Evolutionary conservation across 2,113 vertebrate species (phyloP).

Genomic region (Mesoclemmys tuberculata): DNA sequence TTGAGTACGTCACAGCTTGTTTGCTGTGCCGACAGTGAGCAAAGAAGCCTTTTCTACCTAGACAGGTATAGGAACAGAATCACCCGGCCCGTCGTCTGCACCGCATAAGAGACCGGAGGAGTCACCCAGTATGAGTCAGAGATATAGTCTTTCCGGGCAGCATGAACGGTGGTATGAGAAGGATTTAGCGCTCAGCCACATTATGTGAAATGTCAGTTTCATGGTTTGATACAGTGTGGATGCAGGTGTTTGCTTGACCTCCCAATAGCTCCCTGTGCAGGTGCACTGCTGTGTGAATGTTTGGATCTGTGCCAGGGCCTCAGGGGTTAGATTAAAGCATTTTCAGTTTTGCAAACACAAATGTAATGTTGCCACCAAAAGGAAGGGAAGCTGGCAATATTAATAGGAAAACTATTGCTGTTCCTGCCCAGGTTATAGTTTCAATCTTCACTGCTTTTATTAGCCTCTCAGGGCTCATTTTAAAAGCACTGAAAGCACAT

Average conservation of each 20-base stretch:
- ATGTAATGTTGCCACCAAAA: background rate
- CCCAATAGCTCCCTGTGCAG: background rate
- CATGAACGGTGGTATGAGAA: background rate
- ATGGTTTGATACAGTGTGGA: background rate
- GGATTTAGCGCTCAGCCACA: background rate
- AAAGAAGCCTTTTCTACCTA: background rate
- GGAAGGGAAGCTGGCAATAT: background rate
- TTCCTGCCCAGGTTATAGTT: background rate
- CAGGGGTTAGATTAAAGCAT: background rate
- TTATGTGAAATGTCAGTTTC: background rate
- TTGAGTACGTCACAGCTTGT: background rate
- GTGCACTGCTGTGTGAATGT: background rate
- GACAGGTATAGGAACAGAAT: background rate
- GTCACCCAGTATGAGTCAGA: background rate
- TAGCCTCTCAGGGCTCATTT: background rate
- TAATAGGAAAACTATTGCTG: background rate
- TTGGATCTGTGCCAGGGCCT: background rate
- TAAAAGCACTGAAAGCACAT: background rate
- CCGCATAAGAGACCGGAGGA: background rate
- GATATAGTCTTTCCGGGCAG: background rate
- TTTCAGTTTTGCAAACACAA: background rate
- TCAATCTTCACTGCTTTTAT: background rate
- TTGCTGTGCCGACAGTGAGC: background rate
- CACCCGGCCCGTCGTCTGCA: rapidly evolving
- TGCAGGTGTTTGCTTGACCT: background rate